Evolutionary conservation across 2,113 vertebrate genomes (phyloP).

Genomic region (Sylvilagus bachmani): DNA sequence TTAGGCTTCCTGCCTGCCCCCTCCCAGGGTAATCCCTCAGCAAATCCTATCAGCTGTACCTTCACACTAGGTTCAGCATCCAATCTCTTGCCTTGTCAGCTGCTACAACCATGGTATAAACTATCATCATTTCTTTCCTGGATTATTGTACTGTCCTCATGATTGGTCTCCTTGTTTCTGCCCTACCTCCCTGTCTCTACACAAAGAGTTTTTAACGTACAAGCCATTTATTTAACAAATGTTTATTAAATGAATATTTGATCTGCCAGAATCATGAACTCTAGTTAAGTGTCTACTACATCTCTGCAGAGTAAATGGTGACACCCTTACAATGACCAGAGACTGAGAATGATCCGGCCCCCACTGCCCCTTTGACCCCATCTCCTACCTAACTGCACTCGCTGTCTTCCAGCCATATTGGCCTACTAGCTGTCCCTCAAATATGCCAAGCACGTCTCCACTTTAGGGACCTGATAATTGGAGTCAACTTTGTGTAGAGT

Average conservation of each 20-base stretch:
- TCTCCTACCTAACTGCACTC: neutral
- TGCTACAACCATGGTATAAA: neutral
- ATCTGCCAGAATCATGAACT: neutral
- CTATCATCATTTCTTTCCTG: neutral
- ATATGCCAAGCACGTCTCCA: neutral
- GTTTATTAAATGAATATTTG: neutral
- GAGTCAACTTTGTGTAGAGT: neutral
- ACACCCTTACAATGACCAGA: neutral
- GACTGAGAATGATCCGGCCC: neutral
- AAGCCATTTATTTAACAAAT: conserved; percentile 9
- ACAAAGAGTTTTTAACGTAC: neutral
- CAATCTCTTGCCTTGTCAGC: neutral
- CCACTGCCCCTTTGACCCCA: neutral
- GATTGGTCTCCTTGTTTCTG: neutral
- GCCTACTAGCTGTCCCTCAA: neutral
- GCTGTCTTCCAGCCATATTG: neutral
- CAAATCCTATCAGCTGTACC: neutral
- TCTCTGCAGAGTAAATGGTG: neutral
- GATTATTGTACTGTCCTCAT: neutral
- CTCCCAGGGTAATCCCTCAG: neutral
- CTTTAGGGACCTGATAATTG: neutral
- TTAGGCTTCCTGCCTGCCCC: neutral
- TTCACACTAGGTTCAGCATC: neutral
- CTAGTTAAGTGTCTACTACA: neutral
- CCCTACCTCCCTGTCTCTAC: neutral